Conservation (phyloP, 1,140 invertebrate genomes). For the Aphis gossypii region DNA sequence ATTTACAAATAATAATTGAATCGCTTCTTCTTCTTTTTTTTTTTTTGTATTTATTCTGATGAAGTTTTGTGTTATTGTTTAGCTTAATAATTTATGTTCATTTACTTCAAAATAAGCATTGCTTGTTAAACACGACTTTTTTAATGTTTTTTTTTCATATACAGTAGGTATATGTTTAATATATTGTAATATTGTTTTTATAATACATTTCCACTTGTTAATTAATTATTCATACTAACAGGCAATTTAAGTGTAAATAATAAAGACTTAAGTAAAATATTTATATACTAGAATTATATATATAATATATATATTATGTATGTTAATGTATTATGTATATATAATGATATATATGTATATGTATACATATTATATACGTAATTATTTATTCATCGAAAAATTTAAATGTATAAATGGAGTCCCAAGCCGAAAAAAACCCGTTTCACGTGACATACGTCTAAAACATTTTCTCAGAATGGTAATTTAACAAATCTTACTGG, state of each 20-base stretch:
- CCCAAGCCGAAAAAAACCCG: background rate
- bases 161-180: background rate
- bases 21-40: background rate
- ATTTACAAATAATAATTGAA: background rate
- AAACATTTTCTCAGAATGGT: background rate
- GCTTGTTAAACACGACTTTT: background rate
- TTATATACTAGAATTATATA: background rate
- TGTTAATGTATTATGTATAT: background rate
- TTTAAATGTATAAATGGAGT: constrained; percentile 15
- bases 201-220: background rate
- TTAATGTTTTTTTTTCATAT: background rate
- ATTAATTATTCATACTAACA: background rate
- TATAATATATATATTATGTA: background rate
- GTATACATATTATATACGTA: background rate
- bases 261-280: background rate
- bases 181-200: background rate
- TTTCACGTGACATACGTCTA: constrained; percentile 23
- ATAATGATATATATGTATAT: background rate
- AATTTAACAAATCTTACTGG: background rate
- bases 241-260: background rate
- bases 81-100: background rate
- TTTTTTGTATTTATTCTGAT: background rate
- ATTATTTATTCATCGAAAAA: constrained; percentile 26
- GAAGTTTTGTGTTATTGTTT: background rate
- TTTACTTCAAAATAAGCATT: background rate